Evolutionary conservation across 2,113 vertebrate genomes (phyloP).

Genomic region (Hiodon alosoides): DNA sequence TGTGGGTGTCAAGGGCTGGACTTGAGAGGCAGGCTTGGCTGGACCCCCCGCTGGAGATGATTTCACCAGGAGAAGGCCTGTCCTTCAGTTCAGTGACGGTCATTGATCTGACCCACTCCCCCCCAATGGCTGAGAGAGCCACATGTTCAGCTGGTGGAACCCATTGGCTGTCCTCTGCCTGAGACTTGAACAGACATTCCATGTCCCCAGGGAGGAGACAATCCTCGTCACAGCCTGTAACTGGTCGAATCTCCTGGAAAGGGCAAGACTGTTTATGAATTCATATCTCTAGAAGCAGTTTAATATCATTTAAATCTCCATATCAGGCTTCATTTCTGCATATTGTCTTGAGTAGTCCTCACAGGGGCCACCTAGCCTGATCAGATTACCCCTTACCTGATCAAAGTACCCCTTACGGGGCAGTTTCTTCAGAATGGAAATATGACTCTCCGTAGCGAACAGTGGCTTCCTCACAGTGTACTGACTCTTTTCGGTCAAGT

Average conservation of each 20-base stretch:
- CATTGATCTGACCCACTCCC: conserved; percentile 28
- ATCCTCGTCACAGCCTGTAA: conserved; percentile 7
- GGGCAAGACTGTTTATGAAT: not conserved
- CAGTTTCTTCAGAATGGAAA: conserved; percentile 52
- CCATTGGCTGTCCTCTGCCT: conserved; percentile 8
- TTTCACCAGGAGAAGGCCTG: conserved; percentile 13
- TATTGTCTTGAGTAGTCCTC: too few species aligned
- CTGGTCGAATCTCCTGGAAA: conserved; percentile 18
- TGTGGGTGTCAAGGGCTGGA: conserved; percentile 37
- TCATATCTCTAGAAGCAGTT: too few species aligned
- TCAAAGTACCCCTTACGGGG: conserved; percentile 19
- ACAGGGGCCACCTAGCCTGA: too few species aligned
- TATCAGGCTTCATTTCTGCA: not conserved
- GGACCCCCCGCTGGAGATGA: conserved; percentile 8
- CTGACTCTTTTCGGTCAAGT: conserved; percentile 40
- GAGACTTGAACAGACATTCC: conserved; percentile 13
- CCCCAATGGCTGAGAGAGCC: conserved; percentile 17
- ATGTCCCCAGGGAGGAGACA: not conserved
- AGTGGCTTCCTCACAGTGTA: conserved; percentile 35
- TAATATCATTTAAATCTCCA: not conserved
- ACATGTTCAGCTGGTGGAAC: conserved; percentile 21
- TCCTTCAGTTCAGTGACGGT: conserved; percentile 36
- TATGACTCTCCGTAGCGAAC: conserved; percentile 31
- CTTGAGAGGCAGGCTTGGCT: conserved; percentile 38
- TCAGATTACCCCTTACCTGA: not conserved